phyloP scores from a whole-genome alignment of 2,797 vertebrate genomes.

The Gastrophryne carolinensis region DNA sequence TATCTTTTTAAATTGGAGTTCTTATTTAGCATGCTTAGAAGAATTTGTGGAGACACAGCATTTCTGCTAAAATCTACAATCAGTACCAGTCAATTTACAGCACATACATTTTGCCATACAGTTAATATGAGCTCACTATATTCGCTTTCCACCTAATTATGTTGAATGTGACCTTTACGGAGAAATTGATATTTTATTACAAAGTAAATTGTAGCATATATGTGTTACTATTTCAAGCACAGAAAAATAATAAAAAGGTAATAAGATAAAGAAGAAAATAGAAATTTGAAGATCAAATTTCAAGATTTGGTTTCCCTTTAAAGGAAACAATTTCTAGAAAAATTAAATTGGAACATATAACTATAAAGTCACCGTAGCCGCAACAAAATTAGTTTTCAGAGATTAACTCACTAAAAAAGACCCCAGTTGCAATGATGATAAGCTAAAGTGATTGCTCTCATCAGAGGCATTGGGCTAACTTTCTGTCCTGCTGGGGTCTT shows the following conservation, averaged over 20 bases:
- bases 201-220: not conserved
- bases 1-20: no score
- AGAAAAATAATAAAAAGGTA: not conserved
- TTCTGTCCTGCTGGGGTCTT: not conserved
- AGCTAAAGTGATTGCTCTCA: constrained; percentile 15
- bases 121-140: not conserved
- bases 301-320: constrained; percentile 24
- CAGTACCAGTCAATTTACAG: no score
- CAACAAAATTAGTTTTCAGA: constrained; percentile 34
- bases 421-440: constrained; percentile 20
- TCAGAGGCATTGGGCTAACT: not conserved
- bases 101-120: not conserved
- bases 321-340: constrained; percentile 33
- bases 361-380: constrained; percentile 31
- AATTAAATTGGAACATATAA: constrained; percentile 27
- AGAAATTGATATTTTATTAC: constrained; percentile 5
- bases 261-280: not conserved
- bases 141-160: not conserved
- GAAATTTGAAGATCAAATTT: constrained; percentile 7
- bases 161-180: constrained; percentile 7
- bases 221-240: not conserved
- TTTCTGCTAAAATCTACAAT: no score
- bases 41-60: no score
- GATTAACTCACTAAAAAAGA: constrained; percentile 24
- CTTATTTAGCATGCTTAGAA: no score